Evolutionary conservation across 2,113 vertebrate species (phyloP), one percentile per base, ranked within the genome.

Genomic region (cattle (Bos taurus)): DNA sequence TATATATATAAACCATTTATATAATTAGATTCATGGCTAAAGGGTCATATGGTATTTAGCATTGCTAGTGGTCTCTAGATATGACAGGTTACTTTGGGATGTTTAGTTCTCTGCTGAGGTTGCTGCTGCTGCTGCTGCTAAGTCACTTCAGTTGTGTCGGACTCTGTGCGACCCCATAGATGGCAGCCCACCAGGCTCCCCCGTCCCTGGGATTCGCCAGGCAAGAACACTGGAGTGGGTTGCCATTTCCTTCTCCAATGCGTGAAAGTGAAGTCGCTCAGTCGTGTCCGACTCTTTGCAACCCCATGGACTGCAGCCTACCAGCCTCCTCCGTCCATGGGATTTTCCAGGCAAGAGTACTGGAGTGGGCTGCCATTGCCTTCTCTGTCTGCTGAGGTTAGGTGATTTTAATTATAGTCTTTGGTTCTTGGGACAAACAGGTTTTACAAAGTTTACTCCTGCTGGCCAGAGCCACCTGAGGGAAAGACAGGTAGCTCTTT

Each of bases 61-160:
- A 15, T 83, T 86, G 14, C 28, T 85, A 21, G 9, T 36, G 17
- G 11, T 19, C 40, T 71, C n/a, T 80, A 28, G n/a, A 40, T 56
- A 74, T 28, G 11, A 77, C 54, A 64, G 86, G 33, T 8, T 81
- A 36, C 71, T 67, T 95, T 88, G 19, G 21, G 25, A 2, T 91
- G 28, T 36, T 93, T 89, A 36, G 3, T 74, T 94, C 54, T 97
- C 33, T 93, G 13, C 71, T 78, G 67, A 62, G 80, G 71, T 4
- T 91, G 26, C 59, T 60, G 59, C 50, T 52, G 50, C 59, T 28
- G 59, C 26, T 60, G 12, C 59, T 48, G 48, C 48, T 30, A 14
- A 30, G 26, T 60, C 5, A 1, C 26, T 30, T 60, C 12, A 60
- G 26, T 30, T 1, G 12, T 60, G 59, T 60, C 12, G 0, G 0